Conservation (phyloP, 2,888 invertebrate species). For the Torymus texanus region DNA sequence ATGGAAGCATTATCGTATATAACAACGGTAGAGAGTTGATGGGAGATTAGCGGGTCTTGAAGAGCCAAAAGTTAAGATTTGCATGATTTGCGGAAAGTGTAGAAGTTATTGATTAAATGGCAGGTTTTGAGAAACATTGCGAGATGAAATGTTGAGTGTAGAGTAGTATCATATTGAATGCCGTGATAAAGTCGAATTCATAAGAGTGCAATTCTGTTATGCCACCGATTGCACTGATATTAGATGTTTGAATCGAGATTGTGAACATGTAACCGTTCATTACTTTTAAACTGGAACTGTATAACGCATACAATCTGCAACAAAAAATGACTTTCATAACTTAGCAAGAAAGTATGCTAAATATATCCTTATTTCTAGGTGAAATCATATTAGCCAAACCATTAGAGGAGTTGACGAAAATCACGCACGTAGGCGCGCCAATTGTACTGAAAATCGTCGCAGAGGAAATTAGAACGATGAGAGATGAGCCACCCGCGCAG, state of each 20-base stretch:
- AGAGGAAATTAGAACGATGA: slow-evolving; percentile 86
- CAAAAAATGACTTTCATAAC: background rate
- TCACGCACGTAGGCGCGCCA: slow-evolving; percentile 89
- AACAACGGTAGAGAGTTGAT: slow-evolving; percentile 16
- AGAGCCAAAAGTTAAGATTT: background rate
- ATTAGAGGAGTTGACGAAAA: slow-evolving; percentile 86
- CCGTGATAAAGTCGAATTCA: background rate
- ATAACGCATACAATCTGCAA: background rate
- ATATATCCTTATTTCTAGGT: slow-evolving; percentile 74
- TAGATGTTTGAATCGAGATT: background rate
- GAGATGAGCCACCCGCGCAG: slow-evolving; percentile 86
- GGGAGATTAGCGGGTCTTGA: slow-evolving; percentile 39
- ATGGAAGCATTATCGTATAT: slow-evolving; percentile 37
- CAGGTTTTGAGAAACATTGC: too few species aligned
- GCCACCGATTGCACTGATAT: background rate
- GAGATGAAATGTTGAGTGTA: too few species aligned
- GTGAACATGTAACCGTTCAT: too few species aligned
- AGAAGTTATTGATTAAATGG: background rate
- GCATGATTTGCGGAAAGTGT: too few species aligned
- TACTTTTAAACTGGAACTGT: too few species aligned
- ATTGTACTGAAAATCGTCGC: slow-evolving; percentile 90
- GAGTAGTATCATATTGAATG: background rate
- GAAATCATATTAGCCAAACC: slow-evolving; percentile 84
- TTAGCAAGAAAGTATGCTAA: background rate
- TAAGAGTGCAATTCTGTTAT: background rate